Percentiles rank a stretch among this genome's conserved stretches.
phyloP scores from a whole-genome alignment of 2,888 invertebrate genomes.

The Amblyteles armatorius region DNA sequence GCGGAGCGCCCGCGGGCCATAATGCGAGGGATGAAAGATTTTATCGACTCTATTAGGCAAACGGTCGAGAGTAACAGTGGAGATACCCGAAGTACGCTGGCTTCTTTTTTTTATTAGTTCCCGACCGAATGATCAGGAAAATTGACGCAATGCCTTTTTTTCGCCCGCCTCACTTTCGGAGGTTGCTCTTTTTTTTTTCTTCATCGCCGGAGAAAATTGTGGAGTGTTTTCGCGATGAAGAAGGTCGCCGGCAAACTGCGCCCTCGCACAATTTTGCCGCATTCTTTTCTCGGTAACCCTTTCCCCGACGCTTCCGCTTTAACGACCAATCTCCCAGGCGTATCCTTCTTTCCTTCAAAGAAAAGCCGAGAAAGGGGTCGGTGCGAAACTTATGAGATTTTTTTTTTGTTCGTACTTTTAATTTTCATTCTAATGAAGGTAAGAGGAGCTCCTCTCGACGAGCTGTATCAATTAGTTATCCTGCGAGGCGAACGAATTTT shows the following conservation, averaged over 20 bases:
- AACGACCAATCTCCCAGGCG: conserved; percentile 59
- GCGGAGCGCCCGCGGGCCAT: conserved; percentile 62
- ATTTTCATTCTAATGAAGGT: conserved; percentile 65
- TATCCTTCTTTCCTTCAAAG: conserved; percentile 52
- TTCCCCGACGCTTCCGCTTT: conserved; percentile 49
- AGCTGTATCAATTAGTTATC: conserved; percentile 59
- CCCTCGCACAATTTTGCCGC: conserved; percentile 41
- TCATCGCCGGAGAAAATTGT: conserved; percentile 50
- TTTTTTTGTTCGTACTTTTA: conserved; percentile 53
- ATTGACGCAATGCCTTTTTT: conserved; percentile 65
- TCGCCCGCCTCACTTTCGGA: conserved; percentile 72
- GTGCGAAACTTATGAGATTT: conserved; percentile 55
- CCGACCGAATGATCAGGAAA: conserved; percentile 38
- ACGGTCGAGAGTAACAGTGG: not conserved
- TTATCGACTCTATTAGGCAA: conserved; percentile 65
- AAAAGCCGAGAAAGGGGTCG: conserved; percentile 40
- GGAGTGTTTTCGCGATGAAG: not conserved
- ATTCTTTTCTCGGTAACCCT: conserved; percentile 55
- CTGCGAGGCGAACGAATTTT: conserved; percentile 3
- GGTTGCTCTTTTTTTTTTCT: conserved; percentile 81
- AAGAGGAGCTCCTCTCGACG: conserved; percentile 46
- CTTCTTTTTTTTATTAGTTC: conserved; percentile 12
- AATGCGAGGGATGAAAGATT: conserved; percentile 69
- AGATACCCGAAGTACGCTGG: conserved; percentile 44
- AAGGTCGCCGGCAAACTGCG: not conserved